A percentile compares a stretch with the other conserved stretches of the same genome.
phyloP scores from a whole-genome alignment of 2,797 vertebrate species.

The Dendrocincla fuliginosa region DNA sequence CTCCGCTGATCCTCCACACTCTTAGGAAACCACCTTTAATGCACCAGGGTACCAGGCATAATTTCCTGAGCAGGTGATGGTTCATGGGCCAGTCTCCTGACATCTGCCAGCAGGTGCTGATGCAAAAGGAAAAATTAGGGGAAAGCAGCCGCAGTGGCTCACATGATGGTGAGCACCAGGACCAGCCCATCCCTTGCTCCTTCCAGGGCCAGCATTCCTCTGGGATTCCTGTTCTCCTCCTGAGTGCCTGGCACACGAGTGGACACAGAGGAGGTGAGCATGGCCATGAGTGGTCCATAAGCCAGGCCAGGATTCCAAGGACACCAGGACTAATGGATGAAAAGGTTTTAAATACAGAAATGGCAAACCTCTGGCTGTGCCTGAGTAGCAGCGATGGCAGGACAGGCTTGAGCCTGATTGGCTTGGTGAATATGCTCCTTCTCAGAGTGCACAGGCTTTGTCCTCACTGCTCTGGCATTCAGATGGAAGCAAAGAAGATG shows the following conservation, averaged over 20 bases:
- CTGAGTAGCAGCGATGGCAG: not conserved
- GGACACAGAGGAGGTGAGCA: not conserved
- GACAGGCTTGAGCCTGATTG: not conserved
- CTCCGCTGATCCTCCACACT: not conserved
- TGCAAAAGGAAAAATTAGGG: not conserved
- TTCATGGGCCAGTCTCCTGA: not conserved
- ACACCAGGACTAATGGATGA: not conserved
- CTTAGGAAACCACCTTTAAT: not conserved
- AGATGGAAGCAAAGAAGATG: not conserved
- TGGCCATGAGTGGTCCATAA: not conserved
- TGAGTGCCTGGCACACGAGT: rapidly evolving
- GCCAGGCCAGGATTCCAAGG: not conserved
- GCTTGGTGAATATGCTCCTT: not conserved
- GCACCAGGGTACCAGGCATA: rapidly evolving
- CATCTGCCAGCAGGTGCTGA: not conserved
- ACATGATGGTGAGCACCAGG: rapidly evolving
- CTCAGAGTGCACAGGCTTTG: not conserved
- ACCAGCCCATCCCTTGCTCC: not conserved
- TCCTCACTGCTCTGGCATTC: not conserved
- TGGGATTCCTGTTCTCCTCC: not conserved
- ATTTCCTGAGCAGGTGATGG: not conserved
- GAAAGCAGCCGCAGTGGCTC: not conserved
- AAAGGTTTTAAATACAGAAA: not conserved
- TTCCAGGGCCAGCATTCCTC: not conserved
- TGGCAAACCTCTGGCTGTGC: not conserved